Evolutionary conservation across 2,888 invertebrate genomes (phyloP).

Genomic region (Dascillus cervinus): DNA sequence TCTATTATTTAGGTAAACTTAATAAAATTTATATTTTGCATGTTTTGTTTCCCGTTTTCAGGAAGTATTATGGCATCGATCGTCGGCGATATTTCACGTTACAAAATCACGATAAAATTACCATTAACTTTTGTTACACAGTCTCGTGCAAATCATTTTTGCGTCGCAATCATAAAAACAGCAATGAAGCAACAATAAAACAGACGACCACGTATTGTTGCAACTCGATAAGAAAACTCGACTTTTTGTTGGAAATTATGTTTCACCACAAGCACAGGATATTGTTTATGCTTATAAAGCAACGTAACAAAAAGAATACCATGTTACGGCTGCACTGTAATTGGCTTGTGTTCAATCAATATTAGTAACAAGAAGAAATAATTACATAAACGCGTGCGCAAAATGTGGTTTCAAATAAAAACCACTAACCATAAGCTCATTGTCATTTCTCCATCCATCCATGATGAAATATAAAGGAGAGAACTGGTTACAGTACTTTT

Average conservation of each 20-base stretch:
- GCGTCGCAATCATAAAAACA: too few relatives aligned
- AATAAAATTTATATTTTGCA: slow-evolving; percentile 21
- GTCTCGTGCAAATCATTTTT: too few relatives aligned
- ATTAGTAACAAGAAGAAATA: slow-evolving; percentile 13
- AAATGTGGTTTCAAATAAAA: slow-evolving; percentile 14
- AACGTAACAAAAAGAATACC: slow-evolving; percentile 9
- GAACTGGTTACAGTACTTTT: slow-evolving; percentile 4
- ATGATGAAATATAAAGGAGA: slow-evolving; percentile 5
- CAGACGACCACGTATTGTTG: too few relatives aligned
- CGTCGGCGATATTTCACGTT: too few relatives aligned
- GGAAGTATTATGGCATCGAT: too few relatives aligned
- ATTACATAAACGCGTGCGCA: slow-evolving; percentile 14
- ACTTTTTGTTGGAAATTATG: too few relatives aligned
- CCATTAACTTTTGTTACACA: too few relatives aligned
- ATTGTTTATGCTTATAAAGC: slow-evolving; percentile 9
- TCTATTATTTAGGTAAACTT: slow-evolving; percentile 18
- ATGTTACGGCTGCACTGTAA: slow-evolving; percentile 9
- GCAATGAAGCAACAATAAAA: too few relatives aligned
- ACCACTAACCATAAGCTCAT: slow-evolving; percentile 12
- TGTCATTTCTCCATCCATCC: slow-evolving; percentile 8
- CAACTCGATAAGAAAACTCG: too few relatives aligned
- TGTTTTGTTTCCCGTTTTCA: slow-evolving; percentile 15
- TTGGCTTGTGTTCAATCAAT: slow-evolving; percentile 15
- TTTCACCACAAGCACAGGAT: slow-evolving; percentile 12
- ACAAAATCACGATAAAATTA: too few relatives aligned